These are phyloP conservation scores for Calosoma granatense DNA, from an alignment of 1,140 invertebrate species.

Conservation along the genomic window DNA sequence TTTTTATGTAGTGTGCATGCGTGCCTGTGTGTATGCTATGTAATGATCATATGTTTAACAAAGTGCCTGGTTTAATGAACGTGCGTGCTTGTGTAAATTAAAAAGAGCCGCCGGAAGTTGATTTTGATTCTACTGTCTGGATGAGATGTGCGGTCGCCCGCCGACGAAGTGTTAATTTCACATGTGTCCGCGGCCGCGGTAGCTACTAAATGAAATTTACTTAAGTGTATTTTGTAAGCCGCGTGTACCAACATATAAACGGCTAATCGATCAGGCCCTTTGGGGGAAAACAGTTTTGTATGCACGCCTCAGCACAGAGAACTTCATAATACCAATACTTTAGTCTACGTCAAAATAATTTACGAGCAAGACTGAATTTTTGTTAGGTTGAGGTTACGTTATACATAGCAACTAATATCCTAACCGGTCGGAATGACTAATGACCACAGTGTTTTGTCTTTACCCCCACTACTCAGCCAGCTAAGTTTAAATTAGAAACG, in stretches of 20 bases:
- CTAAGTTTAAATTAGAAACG: constrained; percentile 32
- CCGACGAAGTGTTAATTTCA: background rate
- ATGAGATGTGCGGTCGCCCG: too few relatives aligned
- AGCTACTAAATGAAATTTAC: background rate
- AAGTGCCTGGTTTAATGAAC: too few relatives aligned
- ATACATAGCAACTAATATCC: constrained; percentile 33
- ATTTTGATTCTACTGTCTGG: too few relatives aligned
- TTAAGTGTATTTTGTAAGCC: background rate
- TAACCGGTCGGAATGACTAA: constrained; percentile 32
- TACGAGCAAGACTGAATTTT: constrained; percentile 32
- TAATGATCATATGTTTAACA: too few relatives aligned
- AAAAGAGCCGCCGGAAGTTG: too few relatives aligned
- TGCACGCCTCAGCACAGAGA: constrained; percentile 16
- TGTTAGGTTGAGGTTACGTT: constrained; percentile 30
- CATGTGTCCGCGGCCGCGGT: too few relatives aligned
- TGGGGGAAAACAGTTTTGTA: constrained; percentile 21
- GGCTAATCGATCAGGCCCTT: background rate
- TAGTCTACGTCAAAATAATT: constrained; percentile 33
- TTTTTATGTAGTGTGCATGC: too few relatives aligned
- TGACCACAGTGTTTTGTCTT: constrained; percentile 34
- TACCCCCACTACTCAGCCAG: constrained; percentile 20
- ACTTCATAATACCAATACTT: constrained; percentile 26
- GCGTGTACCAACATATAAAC: background rate
- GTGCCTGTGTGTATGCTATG: too few relatives aligned
- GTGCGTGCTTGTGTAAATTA: too few relatives aligned